phyloP scores from a whole-genome alignment of 2,888 invertebrate genomes.

The Palloptera scutellata region DNA sequence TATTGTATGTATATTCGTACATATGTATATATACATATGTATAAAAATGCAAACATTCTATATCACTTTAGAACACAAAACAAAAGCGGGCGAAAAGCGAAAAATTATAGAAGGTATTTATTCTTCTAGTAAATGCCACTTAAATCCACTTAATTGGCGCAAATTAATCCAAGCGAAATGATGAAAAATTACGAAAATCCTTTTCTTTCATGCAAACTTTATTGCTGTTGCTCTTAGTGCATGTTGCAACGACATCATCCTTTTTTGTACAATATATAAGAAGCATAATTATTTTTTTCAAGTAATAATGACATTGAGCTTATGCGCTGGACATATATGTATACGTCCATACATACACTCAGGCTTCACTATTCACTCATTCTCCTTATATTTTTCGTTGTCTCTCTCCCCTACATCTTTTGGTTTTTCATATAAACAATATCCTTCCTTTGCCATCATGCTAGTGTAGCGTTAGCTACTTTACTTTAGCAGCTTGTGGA shows the following conservation, averaged over 20 bases:
- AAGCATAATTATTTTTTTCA: not conserved
- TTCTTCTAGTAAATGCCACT: conserved; percentile 6
- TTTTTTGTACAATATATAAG: no score
- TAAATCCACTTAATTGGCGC: conserved; percentile 17
- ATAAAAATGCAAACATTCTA: not conserved
- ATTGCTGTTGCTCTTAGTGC: not conserved
- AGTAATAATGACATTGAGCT: conserved; percentile 9
- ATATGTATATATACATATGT: not conserved
- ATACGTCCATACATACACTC: no score
- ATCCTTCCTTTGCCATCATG: no score
- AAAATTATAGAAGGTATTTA: not conserved
- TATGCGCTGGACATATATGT: not conserved
- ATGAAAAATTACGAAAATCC: conserved; percentile 15
- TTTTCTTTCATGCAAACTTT: not conserved
- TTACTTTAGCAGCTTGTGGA: no score
- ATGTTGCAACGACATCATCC: no score
- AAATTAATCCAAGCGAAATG: conserved; percentile 16
- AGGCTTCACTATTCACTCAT: no score
- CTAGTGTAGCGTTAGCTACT: no score
- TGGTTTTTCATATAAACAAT: no score
- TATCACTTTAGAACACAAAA: not conserved
- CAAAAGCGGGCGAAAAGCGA: not conserved
- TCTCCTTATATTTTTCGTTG: no score
- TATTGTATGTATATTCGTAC: no score
- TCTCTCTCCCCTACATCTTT: no score